Conservation (phyloP, 2,888 invertebrate genomes). For the Vanessa cardui region DNA sequence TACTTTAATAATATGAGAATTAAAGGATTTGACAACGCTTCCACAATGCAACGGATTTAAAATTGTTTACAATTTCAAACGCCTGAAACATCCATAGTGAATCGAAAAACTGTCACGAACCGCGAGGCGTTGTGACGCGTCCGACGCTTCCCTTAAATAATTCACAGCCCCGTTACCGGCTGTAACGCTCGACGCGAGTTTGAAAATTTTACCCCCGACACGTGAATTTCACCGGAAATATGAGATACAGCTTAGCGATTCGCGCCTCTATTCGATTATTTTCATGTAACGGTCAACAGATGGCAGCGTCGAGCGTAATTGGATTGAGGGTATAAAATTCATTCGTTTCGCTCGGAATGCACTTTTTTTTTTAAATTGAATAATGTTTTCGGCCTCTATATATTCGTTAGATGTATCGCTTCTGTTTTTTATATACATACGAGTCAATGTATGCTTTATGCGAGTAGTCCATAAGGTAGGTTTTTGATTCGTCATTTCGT, state of each 20-base stretch:
- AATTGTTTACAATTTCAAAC: no score
- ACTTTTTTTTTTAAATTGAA: neutral
- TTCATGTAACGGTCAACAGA: conserved; percentile 16
- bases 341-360: neutral
- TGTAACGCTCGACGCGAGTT: conserved; percentile 13
- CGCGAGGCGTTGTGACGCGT: neutral
- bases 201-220: conserved; percentile 17
- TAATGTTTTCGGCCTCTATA: neutral
- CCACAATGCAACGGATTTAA: no score
- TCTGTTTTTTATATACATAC: neutral
- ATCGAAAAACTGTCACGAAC: neutral
- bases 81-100: no score
- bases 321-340: neutral
- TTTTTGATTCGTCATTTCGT: no score
- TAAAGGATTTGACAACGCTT: no score
- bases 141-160: conserved; percentile 29
- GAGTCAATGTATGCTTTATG: no score
- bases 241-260: conserved; percentile 21
- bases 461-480: no score
- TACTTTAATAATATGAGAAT: no score
- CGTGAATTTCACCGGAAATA: conserved; percentile 25
- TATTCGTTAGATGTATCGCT: neutral
- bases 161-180: conserved; percentile 26
- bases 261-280: conserved; percentile 3
- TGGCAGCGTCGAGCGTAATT: neutral